Evolutionary conservation across 2,888 invertebrate genomes (phyloP), one percentile per base, ranked within the genome.

Genomic region (Chymomyza amoena): DNA sequence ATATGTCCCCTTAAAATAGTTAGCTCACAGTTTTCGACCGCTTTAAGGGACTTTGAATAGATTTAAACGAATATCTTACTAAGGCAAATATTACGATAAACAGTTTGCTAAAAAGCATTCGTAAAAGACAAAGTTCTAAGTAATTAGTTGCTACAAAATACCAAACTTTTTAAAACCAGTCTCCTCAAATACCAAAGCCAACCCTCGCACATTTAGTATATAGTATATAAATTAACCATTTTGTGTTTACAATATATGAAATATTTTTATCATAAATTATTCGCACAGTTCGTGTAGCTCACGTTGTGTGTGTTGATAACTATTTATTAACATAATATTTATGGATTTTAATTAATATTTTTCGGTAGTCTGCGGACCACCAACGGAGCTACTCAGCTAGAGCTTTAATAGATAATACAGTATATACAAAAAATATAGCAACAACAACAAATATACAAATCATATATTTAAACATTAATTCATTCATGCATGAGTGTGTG

Each of bases 281-380:
- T 72, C 62, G 72, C 66, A 54, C 62, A 61, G 52, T 60, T 77
- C n/a, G n/a, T 63, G 79, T 10, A n/a, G 39, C 39, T 16, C 54
- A 54, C 16, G 51, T 51, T n/a, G 39, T 18, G n/a, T 61, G 6
- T 25, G 61, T 75, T 73, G 75, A 74, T 82, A 79, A 64, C 77
- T 71, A 74, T 82, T 82, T 82, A 79, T 82, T 87, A 82, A 82
- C 82, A 84, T 80, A 81, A 57, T 76, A 54, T 81, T 81, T 76
- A 79, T 77, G 83, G 83, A 79, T 72, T 82, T 87, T 82, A 82
- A 82, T 82, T 82, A 82, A 82, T 87, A 84, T 77, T 32, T 87
- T 87, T 82, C 85, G 72, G 85, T 82, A 84, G 81, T 77, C 77
- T 67, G 36, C 75, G 80, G 80, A 73, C 79, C 78, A 78, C 79